Base-by-base conservation (phyloP, 2,888 invertebrate species). In the Xestia sexstrigata region DNA sequence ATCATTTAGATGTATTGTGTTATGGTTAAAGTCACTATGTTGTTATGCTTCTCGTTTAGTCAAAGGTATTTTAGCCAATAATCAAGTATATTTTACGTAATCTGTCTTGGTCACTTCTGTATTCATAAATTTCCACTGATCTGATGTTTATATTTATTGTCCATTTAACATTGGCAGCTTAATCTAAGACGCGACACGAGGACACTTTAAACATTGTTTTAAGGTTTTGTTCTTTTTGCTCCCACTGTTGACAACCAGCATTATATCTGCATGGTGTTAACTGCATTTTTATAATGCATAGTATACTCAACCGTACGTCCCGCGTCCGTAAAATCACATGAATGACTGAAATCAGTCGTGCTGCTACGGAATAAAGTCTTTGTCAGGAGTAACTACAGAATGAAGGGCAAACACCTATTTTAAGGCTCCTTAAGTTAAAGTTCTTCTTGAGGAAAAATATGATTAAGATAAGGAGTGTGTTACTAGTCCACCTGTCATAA, bases 401-500 rank as follows among this genome's bases (percentile, higher is more conserved):
- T 68, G 62, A 77, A 47, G 62, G 78, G 35, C 52, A 77, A 70
- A 30, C 9, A 23, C 52, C 45, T 69, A 39, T 77, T 70, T 78
- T 58, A 71, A 58, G 42, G 55, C 17, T n/a, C 52, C 30, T 8
- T 47, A 65, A 66, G 74, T 66, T 62, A 67, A 66, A 70, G 70
- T 66, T 60, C 69, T 73, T 79, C 66, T 72, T 55, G 30, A 76
- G 52, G 70, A 67, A 80, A 81, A 81, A 80, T 79, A 75, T 75
- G 69, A 62, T 75, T 52, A 60, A 66, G 55, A 47, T 60, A 66
- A 75, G 62, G 47, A 69, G 69, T 47, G 11, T 63, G 62, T 72
- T 74, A 47, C 49, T 58, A 58, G 26, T 71, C 17, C 83, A 74
- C 70, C 68, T 83, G 80, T 80, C 80, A 81, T 74, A 83, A 83